Evolutionary conservation across 1,140 invertebrate genomes (phyloP), one percentile per base, ranked within the genome.

Genomic region (Propsilocerus akamusi): DNA sequence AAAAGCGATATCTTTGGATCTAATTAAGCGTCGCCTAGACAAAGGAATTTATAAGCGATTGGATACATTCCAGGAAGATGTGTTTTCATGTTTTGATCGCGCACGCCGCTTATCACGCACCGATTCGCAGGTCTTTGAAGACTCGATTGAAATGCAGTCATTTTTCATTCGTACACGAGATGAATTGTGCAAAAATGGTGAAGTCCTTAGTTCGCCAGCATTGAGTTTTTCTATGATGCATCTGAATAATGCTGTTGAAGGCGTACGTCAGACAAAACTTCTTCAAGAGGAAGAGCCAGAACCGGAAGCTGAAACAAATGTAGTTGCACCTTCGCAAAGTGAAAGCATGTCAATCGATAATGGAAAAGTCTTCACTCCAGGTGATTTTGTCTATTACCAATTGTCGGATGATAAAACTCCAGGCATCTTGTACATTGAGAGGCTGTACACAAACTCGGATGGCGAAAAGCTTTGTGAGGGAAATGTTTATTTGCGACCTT

Each of bases 31-130:
- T 11, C 68, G 87, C 5, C 65, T 92, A 14, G 87, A 93, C 61
- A 77, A 84, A 60, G 87, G 89, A 6, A 74, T 90, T 12, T 98
- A 98, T 63, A 83, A 86, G 55, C 72, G 96, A 22, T 66, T 99
- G 25, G 95, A 99, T 66, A 74, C 81, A 46, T 98, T 98, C 65
- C 96, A 99, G 71, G 89, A 94, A 59, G 95, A 98, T 62, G 79
- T 98, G 57, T 98, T 99, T 64, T 76, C 83, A 7, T 89, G 95
- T 55, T 80, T 97, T 63, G 89, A 96, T 59, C 68, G 88, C 59
- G 92, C 92, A 0, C 74, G 95, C 7, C 77, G 78, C 52, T 66
- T 93, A 3, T 89, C 89, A 0, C 74, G 87, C 4, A 88, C 86
- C 0, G 91, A 97, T 68, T 96, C 92, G 1, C 83, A 95, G 67